phyloP scores from a whole-genome alignment of 53 echinoderm and acorn worm species.

The Temnopleurus reevesii region DNA sequence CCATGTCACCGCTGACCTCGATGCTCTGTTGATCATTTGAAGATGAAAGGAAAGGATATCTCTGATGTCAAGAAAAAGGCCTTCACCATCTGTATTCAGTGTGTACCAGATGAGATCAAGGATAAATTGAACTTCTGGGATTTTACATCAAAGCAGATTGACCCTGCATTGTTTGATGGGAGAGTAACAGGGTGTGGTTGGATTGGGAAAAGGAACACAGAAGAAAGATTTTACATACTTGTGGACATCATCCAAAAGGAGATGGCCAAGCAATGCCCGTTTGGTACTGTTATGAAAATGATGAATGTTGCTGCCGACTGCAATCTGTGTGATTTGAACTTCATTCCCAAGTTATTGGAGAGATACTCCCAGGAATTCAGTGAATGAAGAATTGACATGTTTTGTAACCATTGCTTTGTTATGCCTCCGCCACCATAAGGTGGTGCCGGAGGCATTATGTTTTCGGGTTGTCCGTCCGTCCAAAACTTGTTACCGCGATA shows the following conservation, averaged over 20 bases:
- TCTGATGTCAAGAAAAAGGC: background rate
- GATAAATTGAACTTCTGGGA: background rate
- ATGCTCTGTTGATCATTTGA: background rate
- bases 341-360: conserved; percentile 8
- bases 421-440: too few relatives aligned
- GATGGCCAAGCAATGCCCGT: background rate
- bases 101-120: background rate
- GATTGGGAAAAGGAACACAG: too few relatives aligned
- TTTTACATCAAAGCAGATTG: too few relatives aligned
- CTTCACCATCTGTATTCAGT: background rate
- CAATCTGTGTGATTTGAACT: background rate
- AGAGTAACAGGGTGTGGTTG: too few relatives aligned
- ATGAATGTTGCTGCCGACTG: background rate
- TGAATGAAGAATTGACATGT: too few relatives aligned
- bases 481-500: too few relatives aligned
- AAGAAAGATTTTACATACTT: background rate
- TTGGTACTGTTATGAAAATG: background rate
- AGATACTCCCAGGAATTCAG: too few relatives aligned
- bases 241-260: background rate
- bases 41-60: background rate
- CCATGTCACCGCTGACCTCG: conserved; percentile 4
- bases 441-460: too few relatives aligned
- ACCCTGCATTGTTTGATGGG: background rate
- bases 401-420: too few relatives aligned
- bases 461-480: too few relatives aligned